A percentile compares a stretch with the other conserved stretches of the same genome.
Evolutionary conservation across 2,113 vertebrate genomes (phyloP).

Genomic region (Tragelaphus scriptus): DNA sequence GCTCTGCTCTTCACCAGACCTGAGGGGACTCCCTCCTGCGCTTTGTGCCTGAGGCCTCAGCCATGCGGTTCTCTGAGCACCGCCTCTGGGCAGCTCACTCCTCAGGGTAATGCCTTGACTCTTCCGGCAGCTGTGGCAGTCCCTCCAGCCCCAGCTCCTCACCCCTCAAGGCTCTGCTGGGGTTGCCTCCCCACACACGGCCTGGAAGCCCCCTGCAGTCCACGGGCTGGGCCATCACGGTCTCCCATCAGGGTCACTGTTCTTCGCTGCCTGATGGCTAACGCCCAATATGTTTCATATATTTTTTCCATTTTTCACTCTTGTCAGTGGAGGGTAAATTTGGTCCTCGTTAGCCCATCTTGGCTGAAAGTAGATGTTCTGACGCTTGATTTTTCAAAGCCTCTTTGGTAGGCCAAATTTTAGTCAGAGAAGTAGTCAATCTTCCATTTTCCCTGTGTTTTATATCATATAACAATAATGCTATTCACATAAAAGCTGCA

Average conservation of each 20-base stretch:
- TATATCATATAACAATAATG: conserved; percentile 19
- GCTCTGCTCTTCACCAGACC: neutral
- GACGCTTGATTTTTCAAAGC: neutral
- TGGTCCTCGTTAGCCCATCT: neutral
- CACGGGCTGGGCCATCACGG: accelerated
- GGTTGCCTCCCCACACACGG: accelerated
- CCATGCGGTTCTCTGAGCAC: neutral
- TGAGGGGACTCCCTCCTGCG: neutral
- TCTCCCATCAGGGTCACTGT: neutral
- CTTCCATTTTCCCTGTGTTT: neutral
- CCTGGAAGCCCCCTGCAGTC: neutral
- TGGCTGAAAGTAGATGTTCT: neutral
- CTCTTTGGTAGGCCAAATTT: neutral
- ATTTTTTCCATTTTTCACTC: neutral
- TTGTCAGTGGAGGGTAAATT: neutral
- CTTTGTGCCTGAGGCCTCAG: accelerated
- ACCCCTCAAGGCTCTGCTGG: neutral
- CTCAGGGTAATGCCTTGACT: too few species aligned
- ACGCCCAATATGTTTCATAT: neutral
- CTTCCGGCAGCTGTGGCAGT: neutral
- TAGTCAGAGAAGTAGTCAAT: neutral
- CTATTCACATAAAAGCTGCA: neutral
- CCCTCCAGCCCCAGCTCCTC: neutral
- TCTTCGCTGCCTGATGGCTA: neutral
- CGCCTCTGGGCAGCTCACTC: neutral